Base-by-base conservation (phyloP, 2,113 vertebrate species). In the Naja naja region DNA sequence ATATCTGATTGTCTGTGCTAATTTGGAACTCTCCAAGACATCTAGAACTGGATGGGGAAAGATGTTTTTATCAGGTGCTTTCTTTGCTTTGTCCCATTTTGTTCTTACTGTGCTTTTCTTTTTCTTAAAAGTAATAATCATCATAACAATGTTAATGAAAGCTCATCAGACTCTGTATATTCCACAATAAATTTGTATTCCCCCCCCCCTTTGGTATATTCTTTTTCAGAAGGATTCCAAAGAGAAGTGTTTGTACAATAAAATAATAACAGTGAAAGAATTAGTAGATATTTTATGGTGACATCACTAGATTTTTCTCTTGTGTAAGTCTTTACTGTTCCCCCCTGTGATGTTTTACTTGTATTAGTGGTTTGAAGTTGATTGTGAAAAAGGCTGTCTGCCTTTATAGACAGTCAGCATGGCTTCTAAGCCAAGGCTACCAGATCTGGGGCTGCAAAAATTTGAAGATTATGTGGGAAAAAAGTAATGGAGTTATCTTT, bases 191-290 rank as follows among this genome's bases (percentile, higher is more conserved):
- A 95, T 0, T 92, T 92, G 85, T 2, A 0, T 9, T 25, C 14
- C 74, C 90, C 22, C 30, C 7, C 9, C 25, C 58, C 93, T 96
- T 95, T 92, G 47, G 2, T 52, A 22, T 52, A 25, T 89, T 81
- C 74, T 81, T 81, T 81, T 81, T 81, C 5, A 0, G 30, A 91
- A 93, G 93, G 58, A 95, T 93, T 94, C 94, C 93, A 85, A 94
- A 94, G 93, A 95, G 93, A 95, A 74, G 88, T 87, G 93, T 91
- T 93, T 45, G 64, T 91, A 12, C 12, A 52, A 53, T 1, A 89
- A 47, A 69, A 89, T 88, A 34, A 34, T 20, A 85, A 18, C 9
- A 43, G 20, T 5, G 49, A 53, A 60, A 60, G 74, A 90, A 93
- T 94, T 58, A n/a, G 94, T 5, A 0, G 90, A 86, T 92, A 85